Evolutionary conservation across 2,888 invertebrate species (phyloP), one percentile per base, ranked within the genome.

Genomic region (Drosophila mettleri): DNA sequence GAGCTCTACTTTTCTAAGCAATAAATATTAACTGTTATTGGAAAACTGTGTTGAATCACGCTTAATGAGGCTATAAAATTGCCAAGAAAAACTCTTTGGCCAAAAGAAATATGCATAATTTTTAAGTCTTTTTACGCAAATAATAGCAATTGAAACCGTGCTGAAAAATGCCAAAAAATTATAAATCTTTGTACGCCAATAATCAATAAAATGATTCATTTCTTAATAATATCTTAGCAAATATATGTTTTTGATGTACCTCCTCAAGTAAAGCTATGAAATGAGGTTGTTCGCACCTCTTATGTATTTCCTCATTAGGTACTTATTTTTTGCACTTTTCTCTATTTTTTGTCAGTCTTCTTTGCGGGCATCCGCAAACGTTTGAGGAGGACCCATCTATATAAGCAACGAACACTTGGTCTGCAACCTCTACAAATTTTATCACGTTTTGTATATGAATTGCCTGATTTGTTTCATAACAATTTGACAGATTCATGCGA

Each of bases 391-490:
- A 34, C n/a, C 7, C 10, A 20, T 12, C 12, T 14, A 38, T 8
- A 41, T 22, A 14, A 14, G 14, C 14, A 41, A 8, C 20, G 3
- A 7, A 41, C 14, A n/a, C n/a, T 9, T 9, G 0, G 4, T n/a
- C n/a, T 24, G 3, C 41, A n/a, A 43, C 1, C 8, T 8, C 41
- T 22, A 24, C 22, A 43, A 27, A 24, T 43, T 43, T 27, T 12
- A 43, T 43, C 24, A 43, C 43, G 43, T 45, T 16, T 45, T 27
- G 27, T 6, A 12, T 45, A 45, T 45, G 12, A 45, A 45, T 43
- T 12, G 12, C 27, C 18, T 8, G 12, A 45, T 29, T 6, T 16
- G 16, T 29, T 45, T 29, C 16, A 45, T 45, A 27, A 27, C 16
- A 45, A 24, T 27, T 3, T 45, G 27, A 27, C 2, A 7, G 16